Evolutionary conservation across 2,797 vertebrate species (phyloP), one percentile per base, ranked within the genome.

Genomic region (Momotus momota): DNA sequence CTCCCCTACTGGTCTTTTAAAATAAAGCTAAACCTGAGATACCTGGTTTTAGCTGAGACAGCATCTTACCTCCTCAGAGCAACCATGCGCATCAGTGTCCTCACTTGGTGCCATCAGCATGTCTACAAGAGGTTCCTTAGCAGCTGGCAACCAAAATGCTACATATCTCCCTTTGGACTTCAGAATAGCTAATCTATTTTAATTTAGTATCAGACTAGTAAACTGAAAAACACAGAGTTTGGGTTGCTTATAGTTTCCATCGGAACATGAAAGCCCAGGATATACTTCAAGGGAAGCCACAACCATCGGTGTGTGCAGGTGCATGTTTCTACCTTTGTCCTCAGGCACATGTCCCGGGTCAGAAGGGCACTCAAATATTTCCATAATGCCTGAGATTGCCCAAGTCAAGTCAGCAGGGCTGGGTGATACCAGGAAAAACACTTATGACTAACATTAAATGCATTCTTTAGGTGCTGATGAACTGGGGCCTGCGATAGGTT

Each of bases 321-420:
- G 70, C 80, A 48, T 43, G 87, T 77, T 93, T 57, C 60, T 79
- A 10, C 80, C 91, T 93, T 93, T 96, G 91, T 91, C 82, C 84
- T 83, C 19, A 43, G 91, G 81, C 94, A 82, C 49, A 2, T 27
- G 86, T 31, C 57, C 71, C 75, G 7, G 49, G 85, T 93, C 86
- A 85, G 55, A 89, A 95, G 93, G 94, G 81, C 81, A 70, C 49
- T 90, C 46, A 45, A 1, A 38, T 70, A 38, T 78, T 91, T 96
- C 86, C 81, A 41, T 61, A 83, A 29, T 66, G 65, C 82, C 60
- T 69, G 58, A 25, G 62, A 72, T 88, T 94, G 91, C 85, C 85
- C 77, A 66, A 5, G 70, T 73, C 58, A 55, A 86, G 73, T 86
- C 80, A 84, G 14, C 48, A 60, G 85, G 80, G n/a, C 72, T 81